phyloP scores from a whole-genome alignment of 2,113 vertebrate species.

The Haemorhous mexicanus region DNA sequence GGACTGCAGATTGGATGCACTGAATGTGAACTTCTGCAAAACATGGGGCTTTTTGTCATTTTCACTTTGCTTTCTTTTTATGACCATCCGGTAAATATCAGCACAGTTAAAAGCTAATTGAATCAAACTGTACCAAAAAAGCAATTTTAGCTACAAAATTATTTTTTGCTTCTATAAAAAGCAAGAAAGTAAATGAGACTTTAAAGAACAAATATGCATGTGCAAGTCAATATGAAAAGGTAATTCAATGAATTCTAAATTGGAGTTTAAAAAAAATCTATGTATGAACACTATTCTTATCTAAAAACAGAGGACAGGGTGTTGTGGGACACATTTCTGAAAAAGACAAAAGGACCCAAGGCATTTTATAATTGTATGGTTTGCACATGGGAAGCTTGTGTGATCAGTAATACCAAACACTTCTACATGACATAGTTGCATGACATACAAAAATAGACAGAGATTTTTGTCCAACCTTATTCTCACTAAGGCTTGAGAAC shows the following conservation, averaged over 20 bases:
- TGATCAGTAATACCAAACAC: neutral
- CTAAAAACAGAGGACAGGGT: neutral
- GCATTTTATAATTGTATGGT: neutral
- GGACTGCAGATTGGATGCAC: slow-evolving; percentile 53
- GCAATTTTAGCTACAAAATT: neutral
- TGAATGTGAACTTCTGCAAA: slow-evolving; percentile 70
- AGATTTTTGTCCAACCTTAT: neutral
- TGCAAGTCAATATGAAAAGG: neutral
- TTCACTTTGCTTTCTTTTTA: slow-evolving; percentile 63
- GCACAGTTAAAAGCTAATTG: slow-evolving; percentile 47
- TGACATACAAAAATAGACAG: neutral
- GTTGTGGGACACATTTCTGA: neutral
- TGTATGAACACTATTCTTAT: neutral
- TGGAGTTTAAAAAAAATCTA: neutral
- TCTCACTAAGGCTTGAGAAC: neutral
- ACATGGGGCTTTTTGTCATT: slow-evolving; percentile 56
- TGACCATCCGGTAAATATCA: slow-evolving; percentile 61
- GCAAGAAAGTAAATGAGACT: neutral
- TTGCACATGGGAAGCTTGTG: neutral
- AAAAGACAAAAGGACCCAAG: neutral
- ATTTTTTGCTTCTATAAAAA: neutral
- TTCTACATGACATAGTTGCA: neutral
- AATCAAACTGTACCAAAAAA: slow-evolving; percentile 31
- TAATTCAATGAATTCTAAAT: neutral
- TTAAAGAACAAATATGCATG: neutral